These are phyloP conservation scores for Gallinago stenura DNA, from an alignment of 2,797 vertebrate species.

Conservation along the genomic window DNA sequence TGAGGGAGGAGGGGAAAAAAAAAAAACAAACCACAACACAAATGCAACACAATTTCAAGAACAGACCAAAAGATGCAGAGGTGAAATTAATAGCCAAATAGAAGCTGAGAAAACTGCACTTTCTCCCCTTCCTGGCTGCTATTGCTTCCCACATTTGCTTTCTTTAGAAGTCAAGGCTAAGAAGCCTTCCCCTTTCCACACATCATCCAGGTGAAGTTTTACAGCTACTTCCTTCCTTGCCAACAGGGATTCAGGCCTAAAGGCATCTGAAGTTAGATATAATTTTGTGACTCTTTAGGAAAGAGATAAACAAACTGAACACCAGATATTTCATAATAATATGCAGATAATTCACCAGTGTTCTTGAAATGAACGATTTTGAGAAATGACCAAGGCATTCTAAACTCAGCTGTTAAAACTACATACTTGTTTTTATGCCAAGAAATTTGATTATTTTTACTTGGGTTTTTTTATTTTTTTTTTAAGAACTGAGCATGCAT, in stretches of 20 bases:
- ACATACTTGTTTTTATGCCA: background rate
- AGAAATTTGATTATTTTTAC: background rate
- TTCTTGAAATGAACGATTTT: background rate
- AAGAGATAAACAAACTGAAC: background rate
- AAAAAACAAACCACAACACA: background rate
- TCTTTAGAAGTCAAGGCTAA: background rate
- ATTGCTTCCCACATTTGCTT: background rate
- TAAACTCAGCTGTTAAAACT: background rate
- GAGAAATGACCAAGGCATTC: background rate
- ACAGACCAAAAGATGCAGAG: background rate
- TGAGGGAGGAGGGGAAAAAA: accelerated
- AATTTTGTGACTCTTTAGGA: background rate
- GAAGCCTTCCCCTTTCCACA: background rate
- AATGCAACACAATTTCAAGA: background rate
- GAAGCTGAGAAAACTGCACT: background rate
- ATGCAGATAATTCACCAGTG: background rate
- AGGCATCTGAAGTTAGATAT: background rate
- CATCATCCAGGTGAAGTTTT: background rate
- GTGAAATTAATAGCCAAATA: background rate
- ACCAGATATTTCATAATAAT: background rate
- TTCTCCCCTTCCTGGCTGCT: background rate
- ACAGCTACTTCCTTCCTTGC: background rate
- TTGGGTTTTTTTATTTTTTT: background rate
- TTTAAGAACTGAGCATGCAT: background rate
- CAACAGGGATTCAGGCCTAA: background rate